Base-by-base conservation (phyloP, 2,888 invertebrate genomes). In the Cataglyphis livida region DNA sequence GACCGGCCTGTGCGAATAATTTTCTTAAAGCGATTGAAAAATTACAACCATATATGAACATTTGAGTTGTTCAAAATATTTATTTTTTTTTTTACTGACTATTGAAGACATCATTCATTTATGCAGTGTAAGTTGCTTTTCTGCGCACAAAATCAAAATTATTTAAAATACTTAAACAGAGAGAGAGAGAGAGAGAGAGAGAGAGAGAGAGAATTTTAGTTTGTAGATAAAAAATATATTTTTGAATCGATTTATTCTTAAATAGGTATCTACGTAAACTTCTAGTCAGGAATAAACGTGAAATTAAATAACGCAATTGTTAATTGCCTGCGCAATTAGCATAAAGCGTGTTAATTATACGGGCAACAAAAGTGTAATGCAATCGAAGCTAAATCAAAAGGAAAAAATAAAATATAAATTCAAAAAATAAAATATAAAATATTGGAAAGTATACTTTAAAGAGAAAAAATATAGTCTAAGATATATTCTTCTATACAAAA, bases 251-350 rank as follows among this genome's bases (percentile, higher is more conserved):
- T 51, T 51, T 51, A 51, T 1, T 51, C n/a, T 51, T 51, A 51
- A 51, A 41, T 28, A 2, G 41, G 74, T 64, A 54, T 66, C 64
- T 83, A 59, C 38, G 51, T 83, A 85, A 84, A 57, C 64, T 82
- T 90, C 90, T 90, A 90, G 90, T 90, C 90, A 90, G 62, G 82
- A 83, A 61, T 84, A n/a, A 85, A 35, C 41, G 54, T 66, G 12
- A 78, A 25, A 78, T 62, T n/a, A 9, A 82, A 73, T 51, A 38
- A 38, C 10, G 12, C 10, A 51, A 25, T 48, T 51, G 7, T 51
- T 51, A 18, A 1, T 51, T 6, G 7, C n/a, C 2, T 51, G 48
- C n/a, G 48, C 2, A 51, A 51, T 51, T 44, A 41, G 25, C 81
- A 73, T 21, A 21, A 1, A 32, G 10, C 10, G 15, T 41, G 32